phyloP scores from a whole-genome alignment of 2,113 vertebrate species.

The Cairina moschata region DNA sequence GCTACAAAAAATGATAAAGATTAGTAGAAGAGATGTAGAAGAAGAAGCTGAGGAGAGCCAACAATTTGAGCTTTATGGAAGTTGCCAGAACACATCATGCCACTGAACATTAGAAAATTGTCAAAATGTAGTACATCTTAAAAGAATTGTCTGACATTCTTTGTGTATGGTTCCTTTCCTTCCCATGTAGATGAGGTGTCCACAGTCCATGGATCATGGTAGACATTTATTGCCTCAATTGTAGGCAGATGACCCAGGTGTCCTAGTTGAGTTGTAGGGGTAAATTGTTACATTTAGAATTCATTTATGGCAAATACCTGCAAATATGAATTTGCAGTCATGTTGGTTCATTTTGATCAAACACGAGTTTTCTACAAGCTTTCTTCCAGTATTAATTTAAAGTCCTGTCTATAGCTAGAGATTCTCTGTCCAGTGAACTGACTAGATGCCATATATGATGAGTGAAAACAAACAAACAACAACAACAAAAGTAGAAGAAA shows the following conservation, averaged over 20 bases:
- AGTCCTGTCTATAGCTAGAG: background rate
- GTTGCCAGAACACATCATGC: background rate
- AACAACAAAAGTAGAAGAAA: background rate
- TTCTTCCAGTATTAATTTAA: background rate
- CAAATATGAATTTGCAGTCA: background rate
- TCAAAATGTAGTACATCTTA: background rate
- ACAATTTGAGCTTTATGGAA: background rate
- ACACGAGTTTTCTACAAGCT: background rate
- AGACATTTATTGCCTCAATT: background rate
- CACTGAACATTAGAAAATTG: background rate
- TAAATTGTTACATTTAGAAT: background rate
- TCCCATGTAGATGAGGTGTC: background rate
- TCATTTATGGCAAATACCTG: background rate
- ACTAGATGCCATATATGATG: background rate
- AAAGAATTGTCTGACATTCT: background rate
- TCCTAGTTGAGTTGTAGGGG: background rate
- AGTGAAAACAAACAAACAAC: background rate
- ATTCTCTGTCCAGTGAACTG: background rate
- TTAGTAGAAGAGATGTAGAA: background rate
- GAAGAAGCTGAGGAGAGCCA: background rate
- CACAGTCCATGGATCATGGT: background rate
- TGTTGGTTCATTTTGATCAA: background rate
- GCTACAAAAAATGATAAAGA: background rate
- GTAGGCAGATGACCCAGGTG: accelerated
- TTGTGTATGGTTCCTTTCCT: background rate